Conservation (phyloP, 1,140 invertebrate genomes). For the Ceratitis capitata region DNA sequence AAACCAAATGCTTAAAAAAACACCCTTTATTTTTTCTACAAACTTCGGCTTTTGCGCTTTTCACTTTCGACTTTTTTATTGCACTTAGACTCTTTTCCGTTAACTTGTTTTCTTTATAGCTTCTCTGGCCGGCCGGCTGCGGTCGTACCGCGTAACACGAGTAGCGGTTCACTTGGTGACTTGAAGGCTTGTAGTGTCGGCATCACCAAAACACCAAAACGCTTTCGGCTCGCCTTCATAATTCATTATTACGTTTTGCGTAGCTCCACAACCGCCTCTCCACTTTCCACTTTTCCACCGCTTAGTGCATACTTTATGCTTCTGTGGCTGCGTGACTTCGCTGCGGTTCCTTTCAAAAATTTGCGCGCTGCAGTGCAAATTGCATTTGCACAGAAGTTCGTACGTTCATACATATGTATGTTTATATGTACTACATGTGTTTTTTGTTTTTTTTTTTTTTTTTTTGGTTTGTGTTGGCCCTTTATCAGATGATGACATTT, state of each 20-base stretch:
- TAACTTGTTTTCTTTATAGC: not conserved
- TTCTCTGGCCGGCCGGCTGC: not conserved
- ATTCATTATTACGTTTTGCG: conserved; percentile 14
- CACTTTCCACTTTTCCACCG: not conserved
- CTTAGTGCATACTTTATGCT: not conserved
- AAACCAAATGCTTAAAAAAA: no score
- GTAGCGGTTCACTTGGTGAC: not conserved
- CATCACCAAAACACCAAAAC: conserved; percentile 1
- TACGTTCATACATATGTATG: not conserved
- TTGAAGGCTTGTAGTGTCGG: not conserved
- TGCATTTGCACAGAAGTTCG: not conserved
- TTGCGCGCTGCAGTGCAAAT: not conserved
- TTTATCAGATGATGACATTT: conserved; percentile 38
- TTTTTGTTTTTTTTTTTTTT: no score
- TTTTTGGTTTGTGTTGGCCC: not conserved
- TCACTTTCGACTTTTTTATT: not conserved
- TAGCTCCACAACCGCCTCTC: not conserved
- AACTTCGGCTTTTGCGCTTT: not conserved
- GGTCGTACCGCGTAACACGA: conserved; percentile 13
- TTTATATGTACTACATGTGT: not conserved
- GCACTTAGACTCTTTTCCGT: not conserved
- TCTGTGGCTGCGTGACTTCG: not conserved
- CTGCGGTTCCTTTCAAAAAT: conserved; percentile 17
- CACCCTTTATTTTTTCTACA: not conserved
- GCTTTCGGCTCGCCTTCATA: conserved; percentile 31